phyloP scores from a whole-genome alignment of 2,113 vertebrate genomes.

The Tautogolabrus adspersus region DNA sequence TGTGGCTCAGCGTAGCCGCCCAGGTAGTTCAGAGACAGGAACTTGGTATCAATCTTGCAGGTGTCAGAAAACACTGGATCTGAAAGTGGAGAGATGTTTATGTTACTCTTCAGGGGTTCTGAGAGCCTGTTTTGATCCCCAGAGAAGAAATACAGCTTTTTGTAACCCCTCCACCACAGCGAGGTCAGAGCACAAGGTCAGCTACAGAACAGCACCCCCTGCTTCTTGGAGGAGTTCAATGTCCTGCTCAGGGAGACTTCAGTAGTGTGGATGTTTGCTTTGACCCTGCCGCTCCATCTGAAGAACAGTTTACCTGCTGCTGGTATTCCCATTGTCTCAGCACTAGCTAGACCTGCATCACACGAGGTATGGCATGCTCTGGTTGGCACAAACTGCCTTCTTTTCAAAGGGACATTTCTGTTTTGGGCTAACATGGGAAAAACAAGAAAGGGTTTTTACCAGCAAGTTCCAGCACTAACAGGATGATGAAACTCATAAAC shows the following conservation, averaged over 20 bases:
- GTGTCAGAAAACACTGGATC: slow-evolving; percentile 90
- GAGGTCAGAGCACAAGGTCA: slow-evolving; percentile 37
- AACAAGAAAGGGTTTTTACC: slow-evolving; percentile 9
- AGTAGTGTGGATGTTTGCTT: slow-evolving; percentile 41
- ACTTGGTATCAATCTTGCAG: slow-evolving; percentile 93
- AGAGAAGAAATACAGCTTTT: slow-evolving; percentile 20
- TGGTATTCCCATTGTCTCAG: slow-evolving; percentile 34
- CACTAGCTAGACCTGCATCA: neutral
- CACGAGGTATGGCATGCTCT: neutral
- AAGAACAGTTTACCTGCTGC: slow-evolving; percentile 24
- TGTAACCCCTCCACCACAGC: neutral
- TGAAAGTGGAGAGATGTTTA: slow-evolving; percentile 66
- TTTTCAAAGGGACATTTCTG: slow-evolving; percentile 25
- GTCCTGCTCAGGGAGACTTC: neutral
- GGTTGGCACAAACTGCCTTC: slow-evolving; percentile 29
- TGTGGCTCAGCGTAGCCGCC: slow-evolving; percentile 91
- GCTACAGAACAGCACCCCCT: slow-evolving; percentile 14
- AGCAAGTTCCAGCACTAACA: slow-evolving; percentile 21
- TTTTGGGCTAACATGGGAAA: slow-evolving; percentile 50
- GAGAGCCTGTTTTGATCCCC: slow-evolving; percentile 17
- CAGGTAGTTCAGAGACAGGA: slow-evolving; percentile 97
- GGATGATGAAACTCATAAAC: slow-evolving; percentile 42
- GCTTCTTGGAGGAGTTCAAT: slow-evolving; percentile 28
- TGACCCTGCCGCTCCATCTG: slow-evolving; percentile 24
- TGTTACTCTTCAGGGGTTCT: slow-evolving; percentile 13